phyloP scores from a whole-genome alignment of 2,888 invertebrate genomes.

The Drosophila borborema region DNA sequence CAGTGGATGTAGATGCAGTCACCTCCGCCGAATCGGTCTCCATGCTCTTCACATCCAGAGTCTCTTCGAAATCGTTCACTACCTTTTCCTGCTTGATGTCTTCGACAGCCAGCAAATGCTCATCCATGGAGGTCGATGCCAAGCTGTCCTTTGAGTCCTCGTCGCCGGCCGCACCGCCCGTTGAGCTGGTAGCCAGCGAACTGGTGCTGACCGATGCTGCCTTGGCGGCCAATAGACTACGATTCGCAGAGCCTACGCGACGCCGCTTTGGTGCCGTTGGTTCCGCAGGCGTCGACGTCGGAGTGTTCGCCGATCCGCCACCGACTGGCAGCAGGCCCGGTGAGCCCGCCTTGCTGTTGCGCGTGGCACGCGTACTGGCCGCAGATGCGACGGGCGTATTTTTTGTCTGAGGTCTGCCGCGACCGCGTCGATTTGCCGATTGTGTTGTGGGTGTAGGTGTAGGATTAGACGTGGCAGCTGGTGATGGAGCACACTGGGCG shows the following conservation, averaged over 20 bases:
- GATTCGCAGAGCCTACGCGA: slow-evolving; percentile 56
- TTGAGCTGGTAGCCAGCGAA: slow-evolving; percentile 49
- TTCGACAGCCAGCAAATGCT: slow-evolving; percentile 68
- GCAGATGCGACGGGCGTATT: slow-evolving; percentile 36
- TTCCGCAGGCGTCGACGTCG: slow-evolving; percentile 26
- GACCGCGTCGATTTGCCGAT: slow-evolving; percentile 54
- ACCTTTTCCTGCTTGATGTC: slow-evolving; percentile 79
- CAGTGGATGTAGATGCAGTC: slow-evolving; percentile 17
- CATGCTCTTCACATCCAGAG: slow-evolving; percentile 21
- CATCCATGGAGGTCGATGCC: slow-evolving; percentile 80
- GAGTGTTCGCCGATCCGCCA: slow-evolving; percentile 17
- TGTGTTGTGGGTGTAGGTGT: slow-evolving; percentile 34
- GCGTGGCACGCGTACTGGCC: slow-evolving; percentile 75
- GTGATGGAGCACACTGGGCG: slow-evolving; percentile 29
- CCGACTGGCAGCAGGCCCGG: slow-evolving; percentile 51
- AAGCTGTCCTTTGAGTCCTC: slow-evolving; percentile 83
- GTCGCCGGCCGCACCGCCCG: slow-evolving; percentile 54
- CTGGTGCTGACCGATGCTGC: slow-evolving; percentile 52
- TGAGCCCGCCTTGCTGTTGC: slow-evolving; percentile 71
- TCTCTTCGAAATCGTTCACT: slow-evolving; percentile 61
- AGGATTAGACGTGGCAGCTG: slow-evolving; percentile 27
- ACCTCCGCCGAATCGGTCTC: background rate
- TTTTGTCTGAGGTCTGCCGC: slow-evolving; percentile 65
- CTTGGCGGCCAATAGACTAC: slow-evolving; percentile 47
- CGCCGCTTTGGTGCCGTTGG: slow-evolving; percentile 52